Base-by-base conservation (phyloP, 2,888 invertebrate species). In the Microctonus aethiopoides region DNA sequence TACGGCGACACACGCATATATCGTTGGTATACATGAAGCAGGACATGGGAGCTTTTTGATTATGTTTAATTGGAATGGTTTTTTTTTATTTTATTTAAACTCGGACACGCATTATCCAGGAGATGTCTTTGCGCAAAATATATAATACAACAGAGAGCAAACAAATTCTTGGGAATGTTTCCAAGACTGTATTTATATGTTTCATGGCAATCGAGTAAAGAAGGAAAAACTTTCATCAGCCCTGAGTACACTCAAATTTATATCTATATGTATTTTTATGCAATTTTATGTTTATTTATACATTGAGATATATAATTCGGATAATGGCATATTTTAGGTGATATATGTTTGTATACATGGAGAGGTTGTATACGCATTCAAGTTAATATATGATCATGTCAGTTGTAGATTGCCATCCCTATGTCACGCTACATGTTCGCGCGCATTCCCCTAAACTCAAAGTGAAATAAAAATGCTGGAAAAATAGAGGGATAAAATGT, bases 361-460 rank as follows among this genome's bases (percentile, higher is more conserved):
- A 39, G 4, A 52, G 20, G 65, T 67, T 46, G 20, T n/a, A n/a
- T 39, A 11, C 51, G 41, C 57, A 26, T 51, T 39, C 29, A 57
- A 60, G 62, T 72, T 74, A 72, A 74, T 71, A 63, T 70, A 75
- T 67, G 63, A 61, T 51, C 65, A 66, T 70, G 71, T 76, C 74
- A 66, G 65, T 67, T 60, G 70, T 68, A 76, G 75, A 76, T 77
- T 72, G 77, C 72, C 74, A 70, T 74, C 70, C 69, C 67, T 60
- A 63, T 68, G 65, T 65, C 71, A 70, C 69, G 32, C 61, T 29
- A 26, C 34, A 63, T 62, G 66, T 57, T 34, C 65, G 34, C 34
- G 34, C 34, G 51, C 51, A 41, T 39, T 65, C 68, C 65, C 59
- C 54, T 56, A 54, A 63, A 72, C 57, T 68, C 13, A n/a, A 5